A percentile compares a stretch with the other conserved stretches of the same genome.
phyloP scores from a whole-genome alignment of 2,113 vertebrate genomes.

The Elgaria multicarinata region DNA sequence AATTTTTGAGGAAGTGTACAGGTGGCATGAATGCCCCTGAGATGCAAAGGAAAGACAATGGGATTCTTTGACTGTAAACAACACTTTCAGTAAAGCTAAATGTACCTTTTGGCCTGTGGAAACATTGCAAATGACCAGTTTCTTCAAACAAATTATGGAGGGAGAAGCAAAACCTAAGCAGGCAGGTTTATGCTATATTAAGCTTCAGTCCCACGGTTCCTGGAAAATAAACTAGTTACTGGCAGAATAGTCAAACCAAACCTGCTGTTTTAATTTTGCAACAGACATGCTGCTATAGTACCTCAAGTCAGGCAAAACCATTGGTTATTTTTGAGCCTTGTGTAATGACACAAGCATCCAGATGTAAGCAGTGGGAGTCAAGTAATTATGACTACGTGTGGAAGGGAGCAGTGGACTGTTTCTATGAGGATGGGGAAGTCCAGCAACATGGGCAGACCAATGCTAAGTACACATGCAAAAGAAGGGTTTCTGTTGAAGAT shows the following conservation, averaged over 20 bases:
- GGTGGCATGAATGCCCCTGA: background rate
- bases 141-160: background rate
- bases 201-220: conserved; percentile 10
- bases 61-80: conserved; percentile 9
- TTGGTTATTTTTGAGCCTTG: background rate
- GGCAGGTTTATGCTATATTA: conserved; percentile 23
- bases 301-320: background rate
- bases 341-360: background rate
- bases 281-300: background rate
- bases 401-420: background rate
- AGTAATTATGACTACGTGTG: background rate
- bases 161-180: background rate
- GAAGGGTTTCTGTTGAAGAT: background rate
- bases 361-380: background rate
- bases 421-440: background rate
- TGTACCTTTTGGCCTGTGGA: background rate
- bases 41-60: background rate
- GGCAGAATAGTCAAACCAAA: conserved; percentile 18
- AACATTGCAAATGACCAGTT: background rate
- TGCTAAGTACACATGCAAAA: background rate
- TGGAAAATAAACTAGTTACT: conserved; percentile 45
- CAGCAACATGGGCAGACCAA: background rate
- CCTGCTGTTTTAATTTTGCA: background rate
- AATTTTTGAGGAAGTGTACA: conserved; percentile 31
- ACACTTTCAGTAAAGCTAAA: background rate